Base-by-base conservation (phyloP, 2,888 invertebrate genomes). In the Aphelenchoides bicaudatus region DNA sequence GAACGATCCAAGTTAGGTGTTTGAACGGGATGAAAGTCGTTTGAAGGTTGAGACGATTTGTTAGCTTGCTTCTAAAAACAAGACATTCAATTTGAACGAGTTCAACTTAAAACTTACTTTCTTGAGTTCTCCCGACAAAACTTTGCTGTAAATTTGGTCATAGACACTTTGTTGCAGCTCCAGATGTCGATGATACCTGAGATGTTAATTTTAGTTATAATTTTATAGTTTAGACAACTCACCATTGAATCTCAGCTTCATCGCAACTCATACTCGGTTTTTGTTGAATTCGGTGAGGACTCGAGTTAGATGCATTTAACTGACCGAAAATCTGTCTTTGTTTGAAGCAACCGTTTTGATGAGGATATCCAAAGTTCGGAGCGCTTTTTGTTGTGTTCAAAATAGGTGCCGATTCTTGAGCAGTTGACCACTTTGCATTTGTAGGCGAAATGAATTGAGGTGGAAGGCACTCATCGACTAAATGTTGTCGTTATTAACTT, bases 101-200 rank as follows among this genome's bases (percentile, higher is more conserved):
- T 16, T 61, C 25, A 34, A n/a, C 60, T 2, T 6, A n/a, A 8
- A 6, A 8, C 13, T 52, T 8, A 6, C 6, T 58, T 8, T 25
- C 2, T 60, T 16, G 16, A 61, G 8, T 30, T 68, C 63, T 8
- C 59, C 66, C 16, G 61, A 29, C 30, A 63, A 28, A 25, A 67
- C 29, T 56, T 71, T 61, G 37, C 58, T 56, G 56, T 67, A 67
- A 43, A 67, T 61, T 27, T 70, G 67, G 28, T 72, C 71, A 53
- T 67, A 67, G 38, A 72, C 57, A 31, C 38, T 37, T 29, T 67
- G 67, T 34, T 67, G 67, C 10, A 67, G 47, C 46, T 67, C 67
- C 50, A 67, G 50, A 30, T 72, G 53, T 38, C 69, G 59, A 37
- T 67, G 67, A 38, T 67, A 72, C n/a, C n/a, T n/a, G n/a, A n/a